Base-by-base conservation (phyloP, 2,888 invertebrate genomes). In the Zele albiditarsus region DNA sequence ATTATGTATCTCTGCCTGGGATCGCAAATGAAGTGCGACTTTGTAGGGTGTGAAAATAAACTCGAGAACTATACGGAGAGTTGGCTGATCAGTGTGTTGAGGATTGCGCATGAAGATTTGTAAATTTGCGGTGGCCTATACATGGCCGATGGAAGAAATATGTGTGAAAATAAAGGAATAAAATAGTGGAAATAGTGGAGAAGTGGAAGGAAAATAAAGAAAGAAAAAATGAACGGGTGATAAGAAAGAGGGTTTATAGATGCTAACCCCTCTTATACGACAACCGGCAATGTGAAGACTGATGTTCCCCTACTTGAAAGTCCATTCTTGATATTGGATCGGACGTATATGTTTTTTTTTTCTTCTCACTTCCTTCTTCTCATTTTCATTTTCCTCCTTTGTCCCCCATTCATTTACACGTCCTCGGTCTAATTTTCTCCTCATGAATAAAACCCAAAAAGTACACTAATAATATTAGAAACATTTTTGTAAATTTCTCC, bases 281-380 rank as follows among this genome's bases (percentile, higher is more conserved):
- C 73, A 28, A 69, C 72, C 73, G 72, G 78, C 20, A 74, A 74
- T 74, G 77, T 77, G 73, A 77, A 78, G 78, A 76, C 82, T 87
- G 88, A 87, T 88, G 81, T 85, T 88, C 85, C 85, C 86, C 88
- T 88, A 84, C 87, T 88, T 88, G 87, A 88, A 88, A 88, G 88
- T 88, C 88, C 88, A 88, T 88, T 87, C 88, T 79, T 84, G 85
- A 83, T 88, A 88, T 88, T 88, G 86, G 85, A 87, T 82, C 83
- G 80, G 80, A 74, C 67, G 80, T 38, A 38, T 12, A 38, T 38
- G 12, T 80, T 80, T 76, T 79, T 79, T 80, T 85, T 81, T 79
- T 78, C 49, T 79, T 78, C 49, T 67, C 46, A 62, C 49, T 75
- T 46, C 63, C 60, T 69, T 68, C 72, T 75, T 74, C 60, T 31